Evolutionary conservation across 2,888 invertebrate species (phyloP).

Genomic region (Orthonychiurus folsomi): DNA sequence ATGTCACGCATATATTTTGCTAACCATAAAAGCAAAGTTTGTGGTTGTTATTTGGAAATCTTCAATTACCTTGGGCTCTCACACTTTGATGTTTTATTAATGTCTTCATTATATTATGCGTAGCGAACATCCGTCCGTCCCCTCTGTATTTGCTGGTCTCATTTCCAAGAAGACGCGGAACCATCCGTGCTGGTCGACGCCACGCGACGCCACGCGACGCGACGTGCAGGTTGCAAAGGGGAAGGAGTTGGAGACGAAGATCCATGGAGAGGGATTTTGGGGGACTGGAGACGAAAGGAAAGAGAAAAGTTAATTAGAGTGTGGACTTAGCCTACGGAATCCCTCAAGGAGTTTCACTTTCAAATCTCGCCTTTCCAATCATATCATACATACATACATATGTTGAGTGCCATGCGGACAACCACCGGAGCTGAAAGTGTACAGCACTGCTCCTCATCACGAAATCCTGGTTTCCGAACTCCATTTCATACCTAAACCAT

Average conservation of each 20-base stretch:
- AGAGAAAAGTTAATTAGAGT: neutral
- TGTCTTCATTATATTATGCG: neutral
- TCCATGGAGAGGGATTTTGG: neutral
- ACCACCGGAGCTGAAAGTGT: no score
- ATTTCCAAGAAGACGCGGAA: no score
- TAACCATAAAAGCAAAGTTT: neutral
- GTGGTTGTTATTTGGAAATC: neutral
- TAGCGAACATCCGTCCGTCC: neutral
- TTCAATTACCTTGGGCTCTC: neutral
- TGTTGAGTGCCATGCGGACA: no score
- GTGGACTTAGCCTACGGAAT: neutral
- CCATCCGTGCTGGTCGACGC: no score
- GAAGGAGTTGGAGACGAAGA: neutral
- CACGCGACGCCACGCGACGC: neutral
- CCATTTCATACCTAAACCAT: no score
- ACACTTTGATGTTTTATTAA: neutral
- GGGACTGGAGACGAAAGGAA: neutral
- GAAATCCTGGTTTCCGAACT: no score
- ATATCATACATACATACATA: neutral
- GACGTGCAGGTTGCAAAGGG: neutral
- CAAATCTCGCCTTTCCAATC: neutral
- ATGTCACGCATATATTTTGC: no score
- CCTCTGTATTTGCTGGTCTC: neutral
- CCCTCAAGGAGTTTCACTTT: constrained; percentile 1
- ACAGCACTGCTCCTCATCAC: no score